Evolutionary conservation across 2,888 invertebrate species (phyloP), one percentile per base, ranked within the genome.

Genomic region (Thecocarcelia acutangulata): DNA sequence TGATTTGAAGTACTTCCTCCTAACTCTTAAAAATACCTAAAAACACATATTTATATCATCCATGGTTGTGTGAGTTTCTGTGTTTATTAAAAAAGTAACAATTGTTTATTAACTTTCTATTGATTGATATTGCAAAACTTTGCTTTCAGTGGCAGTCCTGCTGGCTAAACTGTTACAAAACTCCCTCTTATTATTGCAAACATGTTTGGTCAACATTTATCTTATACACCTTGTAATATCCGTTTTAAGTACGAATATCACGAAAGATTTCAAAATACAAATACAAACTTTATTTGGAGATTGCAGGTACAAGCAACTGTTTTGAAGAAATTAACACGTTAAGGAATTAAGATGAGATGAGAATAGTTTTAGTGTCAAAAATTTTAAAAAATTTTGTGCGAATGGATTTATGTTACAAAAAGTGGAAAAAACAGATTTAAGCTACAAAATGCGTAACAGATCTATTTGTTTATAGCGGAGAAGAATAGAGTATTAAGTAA

Each of bases 121-220:
- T 33, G 33, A 33, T 54, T 40, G 6, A 56, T 74, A 19, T 44
- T 64, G 12, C n/a, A 69, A 76, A 76, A 75, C 56, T 69, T 80
- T 58, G 15, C 6, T 19, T 28, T 11, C 21, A 13, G 24, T 44
- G 56, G 28, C 40, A 61, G 1, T 5, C 12, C 12, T 0, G 40
- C 15, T 8, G 46, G 28, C 4, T 12, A 33, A 19, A 56, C 12
- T 17, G 19, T 15, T 61, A 42, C 9, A 15, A 66, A 73, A 73
- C 58, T 73, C 37, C 17, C 56, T 68, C 17, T 28, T 59, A 59
- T 72, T 78, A 82, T 87, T 86, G 86, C 86, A 86, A 86, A 87
- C 88, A 89, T 88, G 88, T 88, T 86, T 87, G 86, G 87, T 88
- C 88, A 89, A 88, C 88, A 88, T 89, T 89, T 87, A 86, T 84